A percentile compares a stretch with the other conserved stretches of the same genome.
Evolutionary conservation across 1,140 invertebrate species (phyloP).

Genomic region (Drosophila equinoxialis): DNA sequence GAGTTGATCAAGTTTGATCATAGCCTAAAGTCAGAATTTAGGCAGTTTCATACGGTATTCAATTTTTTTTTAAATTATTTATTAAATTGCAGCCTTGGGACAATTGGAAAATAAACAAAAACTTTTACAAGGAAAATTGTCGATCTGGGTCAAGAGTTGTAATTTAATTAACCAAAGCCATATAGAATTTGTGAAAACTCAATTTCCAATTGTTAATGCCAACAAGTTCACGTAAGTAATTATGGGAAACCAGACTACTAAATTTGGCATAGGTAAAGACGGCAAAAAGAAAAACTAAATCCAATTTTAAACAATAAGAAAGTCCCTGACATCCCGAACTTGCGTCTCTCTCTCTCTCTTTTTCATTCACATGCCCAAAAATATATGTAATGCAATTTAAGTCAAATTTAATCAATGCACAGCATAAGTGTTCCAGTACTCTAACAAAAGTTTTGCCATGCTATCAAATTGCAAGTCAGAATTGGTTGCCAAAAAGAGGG

Average conservation of each 20-base stretch:
- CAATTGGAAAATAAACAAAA: too few species aligned
- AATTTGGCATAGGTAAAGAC: conserved; percentile 1
- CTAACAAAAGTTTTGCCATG: conserved; percentile 63
- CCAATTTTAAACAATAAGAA: conserved; percentile 68
- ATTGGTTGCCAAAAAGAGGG: background rate
- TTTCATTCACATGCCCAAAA: conserved; percentile 18
- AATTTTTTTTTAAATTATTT: too few species aligned
- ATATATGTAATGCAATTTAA: conserved; percentile 69
- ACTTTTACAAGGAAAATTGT: too few species aligned
- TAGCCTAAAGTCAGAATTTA: too few species aligned
- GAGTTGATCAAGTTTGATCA: too few species aligned
- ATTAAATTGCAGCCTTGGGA: too few species aligned
- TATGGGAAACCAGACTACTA: background rate
- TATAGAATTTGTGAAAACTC: conserved; percentile 44
- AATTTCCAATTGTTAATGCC: conserved; percentile 45
- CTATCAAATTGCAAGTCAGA: conserved; percentile 56
- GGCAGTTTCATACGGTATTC: too few species aligned
- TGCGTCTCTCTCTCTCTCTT: conserved; percentile 11
- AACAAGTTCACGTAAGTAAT: conserved; percentile 54
- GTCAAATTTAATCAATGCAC: conserved; percentile 80
- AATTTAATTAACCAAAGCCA: conserved; percentile 69
- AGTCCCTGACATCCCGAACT: conserved; percentile 23
- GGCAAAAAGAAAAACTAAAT: conserved; percentile 31
- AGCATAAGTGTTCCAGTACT: conserved; percentile 43
- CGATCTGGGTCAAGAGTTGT: background rate